A percentile compares a stretch with the other conserved stretches of the same genome.
Conservation (phyloP, 1,140 invertebrate species). For the Pseudomyrmex dendroicus region DNA sequence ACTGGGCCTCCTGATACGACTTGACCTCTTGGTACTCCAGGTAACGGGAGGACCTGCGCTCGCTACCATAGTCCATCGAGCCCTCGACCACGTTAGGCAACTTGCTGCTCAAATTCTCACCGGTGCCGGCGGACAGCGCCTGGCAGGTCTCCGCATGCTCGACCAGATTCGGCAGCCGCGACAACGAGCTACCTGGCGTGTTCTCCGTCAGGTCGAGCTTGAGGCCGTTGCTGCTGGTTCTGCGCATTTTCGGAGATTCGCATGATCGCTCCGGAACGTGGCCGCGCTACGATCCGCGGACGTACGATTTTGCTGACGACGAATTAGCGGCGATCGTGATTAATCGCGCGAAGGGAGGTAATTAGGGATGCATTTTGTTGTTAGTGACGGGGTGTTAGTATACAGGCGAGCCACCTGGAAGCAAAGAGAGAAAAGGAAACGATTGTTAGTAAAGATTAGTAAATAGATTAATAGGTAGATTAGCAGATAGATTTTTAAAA, state of each 20-base stretch:
- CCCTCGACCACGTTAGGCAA: slow-evolving; percentile 85
- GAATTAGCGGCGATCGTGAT: not conserved
- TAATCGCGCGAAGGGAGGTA: not conserved
- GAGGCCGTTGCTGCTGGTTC: slow-evolving; percentile 82
- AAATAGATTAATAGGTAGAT: not conserved
- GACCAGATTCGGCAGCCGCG: slow-evolving; percentile 82
- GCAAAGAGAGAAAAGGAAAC: slow-evolving; percentile 70
- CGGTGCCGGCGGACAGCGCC: slow-evolving; percentile 69
- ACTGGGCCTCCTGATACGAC: slow-evolving; percentile 73
- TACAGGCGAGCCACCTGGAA: slow-evolving; percentile 76
- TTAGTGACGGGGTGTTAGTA: slow-evolving; percentile 56
- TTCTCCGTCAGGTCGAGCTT: slow-evolving; percentile 84
- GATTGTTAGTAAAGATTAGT: slow-evolving; percentile 75
- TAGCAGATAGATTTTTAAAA: slow-evolving; percentile 8
- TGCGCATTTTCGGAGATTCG: slow-evolving; percentile 83
- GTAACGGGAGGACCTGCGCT: slow-evolving; percentile 84
- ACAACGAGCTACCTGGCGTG: slow-evolving; percentile 83
- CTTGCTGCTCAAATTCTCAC: slow-evolving; percentile 84
- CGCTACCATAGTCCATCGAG: slow-evolving; percentile 88
- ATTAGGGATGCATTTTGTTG: slow-evolving; percentile 43
- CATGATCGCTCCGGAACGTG: slow-evolving; percentile 78
- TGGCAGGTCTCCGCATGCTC: slow-evolving; percentile 83
- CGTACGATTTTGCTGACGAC: not conserved
- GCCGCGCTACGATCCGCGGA: slow-evolving; percentile 49
- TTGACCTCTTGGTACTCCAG: slow-evolving; percentile 80